Conservation (phyloP, 2,888 invertebrate species). For the Serripes groenlandicus region DNA sequence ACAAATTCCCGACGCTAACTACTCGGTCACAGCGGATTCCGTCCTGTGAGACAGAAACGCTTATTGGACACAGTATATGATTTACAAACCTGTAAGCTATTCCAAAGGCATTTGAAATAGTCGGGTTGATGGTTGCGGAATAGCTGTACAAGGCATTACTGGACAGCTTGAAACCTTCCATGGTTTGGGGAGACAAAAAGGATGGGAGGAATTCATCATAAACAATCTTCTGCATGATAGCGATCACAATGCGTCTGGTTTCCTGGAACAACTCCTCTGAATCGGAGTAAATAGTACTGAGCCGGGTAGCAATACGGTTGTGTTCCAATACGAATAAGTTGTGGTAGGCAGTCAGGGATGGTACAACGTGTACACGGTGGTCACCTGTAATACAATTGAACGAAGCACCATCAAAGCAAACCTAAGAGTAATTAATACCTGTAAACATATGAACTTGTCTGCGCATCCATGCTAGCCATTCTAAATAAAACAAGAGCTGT, state of each 20-base stretch:
- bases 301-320: slow-evolving; percentile 65
- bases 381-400: slow-evolving; percentile 74
- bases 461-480: too few relatives aligned
- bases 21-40: too few relatives aligned
- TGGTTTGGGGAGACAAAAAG: slow-evolving; percentile 1
- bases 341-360: slow-evolving; percentile 67
- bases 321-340: slow-evolving; percentile 69
- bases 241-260: slow-evolving; percentile 23
- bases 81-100: slow-evolving; percentile 40
- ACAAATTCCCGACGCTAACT: too few relatives aligned
- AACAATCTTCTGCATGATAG: slow-evolving; percentile 32
- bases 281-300: slow-evolving; percentile 36
- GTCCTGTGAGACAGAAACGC: too few relatives aligned
- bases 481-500: too few relatives aligned
- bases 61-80: too few relatives aligned
- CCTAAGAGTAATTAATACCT: too few relatives aligned
- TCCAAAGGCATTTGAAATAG: slow-evolving; percentile 34
- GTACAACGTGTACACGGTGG: slow-evolving; percentile 69
- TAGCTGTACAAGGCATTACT: slow-evolving; percentile 21
- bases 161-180: background rate
- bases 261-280: slow-evolving; percentile 26
- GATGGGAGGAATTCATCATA: slow-evolving; percentile 39
- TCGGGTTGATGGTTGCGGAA: background rate
- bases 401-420: too few relatives aligned
- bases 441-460: too few relatives aligned